Conservation (phyloP, 2,797 vertebrate species). For the Sebastes hubbsi region DNA sequence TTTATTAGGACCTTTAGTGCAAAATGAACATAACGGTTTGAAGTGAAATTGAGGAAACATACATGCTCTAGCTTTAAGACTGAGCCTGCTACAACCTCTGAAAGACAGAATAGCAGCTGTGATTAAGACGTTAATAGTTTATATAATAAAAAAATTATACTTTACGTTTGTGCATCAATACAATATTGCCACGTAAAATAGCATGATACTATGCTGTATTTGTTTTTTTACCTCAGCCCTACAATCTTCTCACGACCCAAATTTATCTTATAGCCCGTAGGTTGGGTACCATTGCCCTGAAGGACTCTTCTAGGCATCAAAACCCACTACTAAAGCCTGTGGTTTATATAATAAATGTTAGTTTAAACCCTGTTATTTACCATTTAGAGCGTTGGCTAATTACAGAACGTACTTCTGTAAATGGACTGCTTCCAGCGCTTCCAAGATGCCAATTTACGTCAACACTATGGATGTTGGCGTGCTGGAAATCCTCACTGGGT, state of each 20-base stretch:
- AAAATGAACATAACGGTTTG: too few species aligned
- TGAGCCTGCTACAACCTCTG: too few species aligned
- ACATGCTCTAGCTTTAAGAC: too few species aligned
- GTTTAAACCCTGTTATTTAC: constrained; percentile 22
- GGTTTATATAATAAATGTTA: constrained; percentile 34
- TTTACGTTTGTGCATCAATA: too few species aligned
- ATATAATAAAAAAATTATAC: too few species aligned
- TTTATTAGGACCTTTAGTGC: too few species aligned
- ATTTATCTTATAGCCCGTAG: neutral
- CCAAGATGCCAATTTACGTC: constrained; percentile 7
- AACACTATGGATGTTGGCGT: neutral
- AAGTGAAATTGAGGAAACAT: too few species aligned
- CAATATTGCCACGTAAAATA: too few species aligned
- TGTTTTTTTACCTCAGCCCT: neutral
- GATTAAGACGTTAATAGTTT: too few species aligned
- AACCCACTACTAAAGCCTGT: neutral
- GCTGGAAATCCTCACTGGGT: constrained; percentile 32
- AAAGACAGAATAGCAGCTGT: too few species aligned
- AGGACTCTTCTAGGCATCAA: neutral
- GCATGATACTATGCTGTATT: neutral
- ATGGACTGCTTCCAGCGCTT: constrained; percentile 3
- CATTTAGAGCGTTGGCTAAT: constrained; percentile 12
- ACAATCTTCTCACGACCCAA: neutral
- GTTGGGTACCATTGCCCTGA: neutral
- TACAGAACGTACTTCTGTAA: constrained; percentile 13